A percentile compares a stretch with the other conserved stretches of the same genome.
phyloP scores from a whole-genome alignment of 2,888 invertebrate species.

The Hyposoter dolosus region DNA sequence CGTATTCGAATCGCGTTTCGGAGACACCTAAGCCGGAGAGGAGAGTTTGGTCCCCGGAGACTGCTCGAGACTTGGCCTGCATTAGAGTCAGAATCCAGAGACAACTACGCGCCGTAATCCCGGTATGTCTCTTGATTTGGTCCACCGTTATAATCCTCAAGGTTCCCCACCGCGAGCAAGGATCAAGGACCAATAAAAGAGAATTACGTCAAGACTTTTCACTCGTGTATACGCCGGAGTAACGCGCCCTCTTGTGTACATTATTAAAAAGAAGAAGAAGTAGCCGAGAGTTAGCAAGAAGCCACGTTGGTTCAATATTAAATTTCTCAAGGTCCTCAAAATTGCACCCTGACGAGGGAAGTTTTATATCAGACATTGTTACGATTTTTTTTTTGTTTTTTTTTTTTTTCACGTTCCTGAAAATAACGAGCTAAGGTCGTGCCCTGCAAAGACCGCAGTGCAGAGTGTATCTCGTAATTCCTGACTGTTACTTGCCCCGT shows the following conservation, averaged over 20 bases:
- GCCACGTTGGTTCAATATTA: conserved; percentile 30
- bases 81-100: conserved; percentile 32
- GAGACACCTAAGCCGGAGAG: conserved; percentile 63
- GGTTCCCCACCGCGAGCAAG: conserved; percentile 46
- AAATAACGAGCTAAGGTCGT: conserved; percentile 46
- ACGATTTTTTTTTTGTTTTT: conserved; percentile 20
- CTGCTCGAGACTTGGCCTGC: background rate
- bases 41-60: conserved; percentile 54
- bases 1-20: conserved; percentile 67
- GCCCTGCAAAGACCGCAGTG: conserved; percentile 53
- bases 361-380: conserved; percentile 36
- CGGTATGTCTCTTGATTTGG: conserved; percentile 63
- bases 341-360: conserved; percentile 27
- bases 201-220: conserved; percentile 1
- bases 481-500: conserved; percentile 69
- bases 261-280: conserved; percentile 13
- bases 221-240: conserved; percentile 2
- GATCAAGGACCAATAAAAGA: conserved; percentile 32
- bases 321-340: conserved; percentile 40
- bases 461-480: conserved; percentile 56
- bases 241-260: background rate
- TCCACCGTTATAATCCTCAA: conserved; percentile 64
- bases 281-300: conserved; percentile 3
- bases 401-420: conserved; percentile 17
- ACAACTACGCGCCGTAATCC: conserved; percentile 27